These are phyloP conservation scores for Paramuricea clavata DNA, from an alignment of 92 coral and sea anemone species.

Conservation along the genomic window DNA sequence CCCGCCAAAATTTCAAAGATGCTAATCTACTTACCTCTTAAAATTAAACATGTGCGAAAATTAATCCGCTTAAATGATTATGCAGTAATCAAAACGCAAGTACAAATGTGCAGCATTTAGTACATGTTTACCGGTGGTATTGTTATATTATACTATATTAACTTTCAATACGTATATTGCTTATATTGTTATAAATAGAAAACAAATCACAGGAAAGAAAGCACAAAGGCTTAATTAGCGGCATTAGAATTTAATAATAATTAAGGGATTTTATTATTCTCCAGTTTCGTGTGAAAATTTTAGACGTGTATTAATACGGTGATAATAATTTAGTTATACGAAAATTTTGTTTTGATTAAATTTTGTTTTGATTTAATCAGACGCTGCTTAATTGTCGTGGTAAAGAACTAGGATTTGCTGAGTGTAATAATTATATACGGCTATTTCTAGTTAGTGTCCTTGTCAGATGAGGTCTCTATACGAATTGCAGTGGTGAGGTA, in stretches of 20 bases:
- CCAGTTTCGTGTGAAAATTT: not conserved
- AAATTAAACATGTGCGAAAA: too few species aligned
- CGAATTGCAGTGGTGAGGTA: too few species aligned
- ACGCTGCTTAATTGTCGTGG: too few species aligned
- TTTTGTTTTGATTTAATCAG: too few species aligned
- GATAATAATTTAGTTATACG: not conserved
- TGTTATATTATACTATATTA: not conserved
- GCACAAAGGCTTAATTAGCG: not conserved
- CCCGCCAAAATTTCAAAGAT: not conserved
- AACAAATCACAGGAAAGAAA: not conserved
- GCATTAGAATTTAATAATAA: not conserved
- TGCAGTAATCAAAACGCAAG: not conserved
- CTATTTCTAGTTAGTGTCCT: too few species aligned
- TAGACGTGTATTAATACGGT: not conserved
- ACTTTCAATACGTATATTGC: not conserved
- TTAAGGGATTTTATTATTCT: not conserved
- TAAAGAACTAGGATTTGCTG: too few species aligned
- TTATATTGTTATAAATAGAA: not conserved
- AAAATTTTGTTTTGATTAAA: not conserved
- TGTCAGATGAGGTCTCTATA: too few species aligned
- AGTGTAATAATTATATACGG: too few species aligned
- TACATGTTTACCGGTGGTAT: not conserved
- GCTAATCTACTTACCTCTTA: too few species aligned
- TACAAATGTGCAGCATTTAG: not conserved
- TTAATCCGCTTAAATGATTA: not conserved